Conservation (phyloP, 2,113 vertebrate genomes). For the Triplophysa siluroides region DNA sequence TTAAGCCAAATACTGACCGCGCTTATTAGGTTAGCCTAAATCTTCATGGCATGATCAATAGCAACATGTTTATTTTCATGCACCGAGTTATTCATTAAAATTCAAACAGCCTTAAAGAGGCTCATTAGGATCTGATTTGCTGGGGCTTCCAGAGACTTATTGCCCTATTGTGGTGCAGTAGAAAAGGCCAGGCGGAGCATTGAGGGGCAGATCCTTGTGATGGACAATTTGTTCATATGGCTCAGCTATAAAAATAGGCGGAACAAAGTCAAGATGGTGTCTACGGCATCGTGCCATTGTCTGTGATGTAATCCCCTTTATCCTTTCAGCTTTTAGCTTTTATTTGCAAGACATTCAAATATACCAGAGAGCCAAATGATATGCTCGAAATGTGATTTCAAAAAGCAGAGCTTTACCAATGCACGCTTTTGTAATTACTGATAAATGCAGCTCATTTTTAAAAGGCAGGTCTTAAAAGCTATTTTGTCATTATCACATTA, state of each 20-base stretch:
- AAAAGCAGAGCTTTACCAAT: conserved; percentile 18
- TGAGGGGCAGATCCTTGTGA: conserved; percentile 47
- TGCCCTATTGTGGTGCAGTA: conserved; percentile 56
- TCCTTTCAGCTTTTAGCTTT: neutral
- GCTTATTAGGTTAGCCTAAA: conserved; percentile 75
- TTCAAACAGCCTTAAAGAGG: conserved; percentile 73
- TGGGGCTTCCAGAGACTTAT: conserved; percentile 63
- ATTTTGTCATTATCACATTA: conserved; percentile 65
- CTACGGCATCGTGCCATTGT: neutral
- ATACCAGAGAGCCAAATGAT: neutral
- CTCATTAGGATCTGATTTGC: conserved; percentile 70
- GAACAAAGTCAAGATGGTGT: neutral
- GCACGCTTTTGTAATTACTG: conserved; percentile 52
- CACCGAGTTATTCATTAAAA: conserved; percentile 76
- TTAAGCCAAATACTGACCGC: conserved; percentile 48
- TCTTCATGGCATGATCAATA: conserved; percentile 78
- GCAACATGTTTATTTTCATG: conserved; percentile 79
- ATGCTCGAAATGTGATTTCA: conserved; percentile 1
- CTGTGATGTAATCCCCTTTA: neutral
- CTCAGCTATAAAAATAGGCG: conserved; percentile 11
- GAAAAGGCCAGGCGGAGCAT: conserved; percentile 59
- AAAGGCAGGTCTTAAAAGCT: conserved; percentile 55
- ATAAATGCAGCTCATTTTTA: conserved; percentile 52
- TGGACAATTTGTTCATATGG: conserved; percentile 41
- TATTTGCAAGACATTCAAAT: conserved; percentile 17